Evolutionary conservation across 2,888 invertebrate species (phyloP), one percentile per base, ranked within the genome.

Genomic region (Drosophila neoperkinsi): DNA sequence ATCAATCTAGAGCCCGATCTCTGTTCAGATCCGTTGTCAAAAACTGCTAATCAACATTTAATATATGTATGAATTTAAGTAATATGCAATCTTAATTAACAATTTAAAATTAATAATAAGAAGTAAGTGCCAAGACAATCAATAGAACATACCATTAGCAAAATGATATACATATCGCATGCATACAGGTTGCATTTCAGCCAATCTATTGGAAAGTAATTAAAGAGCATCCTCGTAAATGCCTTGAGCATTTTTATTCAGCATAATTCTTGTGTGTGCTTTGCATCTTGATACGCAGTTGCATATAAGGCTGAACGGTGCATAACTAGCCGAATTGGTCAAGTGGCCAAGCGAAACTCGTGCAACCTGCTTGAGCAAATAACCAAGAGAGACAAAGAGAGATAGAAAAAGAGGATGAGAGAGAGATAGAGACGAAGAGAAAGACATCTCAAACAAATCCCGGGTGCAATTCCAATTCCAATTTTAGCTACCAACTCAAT

Each of bases 401-500:
- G 55, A 6, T 3, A 51, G 51, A 30, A 3, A 18, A 3, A 25
- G 16, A 28, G 49, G 16, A 9, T 18, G 16, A 49, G 18, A 16
- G 9, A 51, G 50, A 18, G 34, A 34, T 11, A 21, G 33, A 3
- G 10, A 36, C 7, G 6, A 16, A 11, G 25, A 36, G 36, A 11
- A 34, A 66, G 50, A 72, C 53, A 59, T 59, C 58, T 52, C 36
- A 43, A 58, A 43, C 56, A 33, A 41, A 74, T 59, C 34, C 38
- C 61, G 59, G 41, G 57, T 49, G 38, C 63, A 58, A 60, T 58
- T 49, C 30, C 63, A 56, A 60, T 53, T 30, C 60, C 78, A 76
- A 76, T 76, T 77, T 61, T 18, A 68, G 76, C 60, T 46, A 67
- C 49, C 71, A 74, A 60, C 80, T 80, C 80, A 81, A 81, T 81